Evolutionary conservation across 2,113 vertebrate genomes (phyloP).

Genomic region (Pangasianodon hypophthalmus): DNA sequence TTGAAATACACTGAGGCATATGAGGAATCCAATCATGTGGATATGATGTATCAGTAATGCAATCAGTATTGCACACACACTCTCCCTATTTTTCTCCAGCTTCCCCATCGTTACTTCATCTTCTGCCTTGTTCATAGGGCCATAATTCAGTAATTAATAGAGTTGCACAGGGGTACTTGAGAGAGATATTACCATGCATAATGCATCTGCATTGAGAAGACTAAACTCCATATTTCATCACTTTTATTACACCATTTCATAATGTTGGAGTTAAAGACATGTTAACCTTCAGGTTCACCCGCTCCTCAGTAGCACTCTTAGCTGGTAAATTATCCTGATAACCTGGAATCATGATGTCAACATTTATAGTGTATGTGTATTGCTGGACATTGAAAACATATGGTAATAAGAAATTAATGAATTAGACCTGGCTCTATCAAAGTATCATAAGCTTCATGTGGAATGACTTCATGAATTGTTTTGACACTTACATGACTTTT

Average conservation of each 20-base stretch:
- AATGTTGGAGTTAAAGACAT: conserved; percentile 39
- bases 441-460: no score
- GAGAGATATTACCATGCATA: conserved; percentile 54
- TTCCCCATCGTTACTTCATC: conserved; percentile 5
- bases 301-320: neutral
- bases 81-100: neutral
- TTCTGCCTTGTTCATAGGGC: conserved; percentile 31
- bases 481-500: neutral
- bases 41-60: conserved; percentile 28
- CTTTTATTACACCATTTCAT: conserved; percentile 47
- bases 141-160: conserved; percentile 56
- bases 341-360: neutral
- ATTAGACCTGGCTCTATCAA: neutral
- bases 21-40: neutral
- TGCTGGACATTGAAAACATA: conserved; percentile 2
- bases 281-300: conserved; percentile 40
- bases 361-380: neutral
- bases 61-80: conserved; percentile 27
- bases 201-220: conserved; percentile 43
- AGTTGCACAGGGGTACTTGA: conserved; percentile 51
- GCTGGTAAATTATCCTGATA: neutral
- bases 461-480: neutral
- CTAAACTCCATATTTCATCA: conserved; percentile 48
- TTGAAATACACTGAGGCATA: neutral
- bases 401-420: neutral